Percentiles rank a stretch among this genome's conserved stretches.
phyloP scores from a whole-genome alignment of 23 tunicate species.

The Halocynthia aurantium region DNA sequence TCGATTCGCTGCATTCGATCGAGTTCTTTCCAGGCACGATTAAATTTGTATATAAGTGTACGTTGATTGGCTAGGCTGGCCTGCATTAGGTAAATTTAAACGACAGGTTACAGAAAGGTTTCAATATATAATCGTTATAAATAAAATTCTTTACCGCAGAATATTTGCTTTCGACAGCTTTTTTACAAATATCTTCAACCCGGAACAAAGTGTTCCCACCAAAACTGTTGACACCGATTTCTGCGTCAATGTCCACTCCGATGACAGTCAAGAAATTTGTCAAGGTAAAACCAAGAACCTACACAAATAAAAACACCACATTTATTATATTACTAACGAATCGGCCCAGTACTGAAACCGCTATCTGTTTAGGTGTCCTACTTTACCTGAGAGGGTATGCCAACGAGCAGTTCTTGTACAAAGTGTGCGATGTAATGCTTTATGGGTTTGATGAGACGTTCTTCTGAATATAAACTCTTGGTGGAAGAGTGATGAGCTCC shows the following conservation, averaged over 20 bases:
- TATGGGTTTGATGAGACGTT: conserved; percentile 76
- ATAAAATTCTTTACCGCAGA: conserved; percentile 1
- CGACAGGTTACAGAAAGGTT: background rate
- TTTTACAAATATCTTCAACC: conserved; percentile 45
- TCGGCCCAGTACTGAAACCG: conserved; percentile 6
- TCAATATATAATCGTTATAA: background rate
- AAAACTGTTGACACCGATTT: background rate
- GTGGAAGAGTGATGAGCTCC: conserved; percentile 72
- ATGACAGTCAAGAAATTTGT: conserved; percentile 24
- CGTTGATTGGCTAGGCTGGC: conserved; percentile 41
- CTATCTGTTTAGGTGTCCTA: background rate
- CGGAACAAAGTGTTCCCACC: background rate
- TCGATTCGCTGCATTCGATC: conserved; percentile 72
- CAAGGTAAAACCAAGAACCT: conserved; percentile 59
- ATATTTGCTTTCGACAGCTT: conserved; percentile 53
- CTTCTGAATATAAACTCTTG: conserved; percentile 73
- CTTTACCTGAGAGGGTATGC: conserved; percentile 85
- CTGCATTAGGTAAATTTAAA: conserved; percentile 11
- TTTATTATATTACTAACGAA: background rate
- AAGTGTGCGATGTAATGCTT: conserved; percentile 83
- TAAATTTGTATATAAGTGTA: conserved; percentile 73
- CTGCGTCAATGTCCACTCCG: conserved; percentile 46
- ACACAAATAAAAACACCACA: background rate
- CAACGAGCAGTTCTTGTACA: conserved; percentile 90
- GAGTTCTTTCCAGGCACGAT: conserved; percentile 70